Evolutionary conservation across 2,888 invertebrate species (phyloP).

Genomic region (Nomada hirtipes): DNA sequence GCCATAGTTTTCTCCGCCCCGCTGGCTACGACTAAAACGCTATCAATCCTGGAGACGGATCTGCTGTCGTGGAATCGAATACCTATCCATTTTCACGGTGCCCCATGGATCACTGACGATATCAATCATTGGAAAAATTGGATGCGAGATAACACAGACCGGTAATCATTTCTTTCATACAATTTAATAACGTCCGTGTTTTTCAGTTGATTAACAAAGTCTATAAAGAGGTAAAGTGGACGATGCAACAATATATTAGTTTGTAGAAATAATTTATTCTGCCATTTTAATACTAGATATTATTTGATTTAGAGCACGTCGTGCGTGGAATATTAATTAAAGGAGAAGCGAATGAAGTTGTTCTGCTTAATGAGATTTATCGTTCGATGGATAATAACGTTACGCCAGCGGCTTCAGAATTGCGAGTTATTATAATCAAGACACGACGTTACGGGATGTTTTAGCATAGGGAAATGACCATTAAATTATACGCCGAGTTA

Average conservation of each 20-base stretch:
- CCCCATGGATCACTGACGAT: slow-evolving; percentile 5
- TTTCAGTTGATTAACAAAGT: no score
- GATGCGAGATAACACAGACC: no score
- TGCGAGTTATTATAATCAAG: slow-evolving; percentile 4
- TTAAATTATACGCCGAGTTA: no score
- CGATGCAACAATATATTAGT: neutral
- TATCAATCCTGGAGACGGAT: slow-evolving; percentile 49
- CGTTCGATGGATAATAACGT: neutral
- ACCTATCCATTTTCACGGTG: neutral
- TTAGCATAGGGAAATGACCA: neutral
- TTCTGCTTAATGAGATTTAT: neutral
- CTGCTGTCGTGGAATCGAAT: slow-evolving; percentile 1
- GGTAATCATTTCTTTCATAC: no score
- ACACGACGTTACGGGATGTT: slow-evolving; percentile 21
- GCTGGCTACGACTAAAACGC: slow-evolving; percentile 59
- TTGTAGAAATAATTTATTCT: neutral
- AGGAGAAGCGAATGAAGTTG: neutral
- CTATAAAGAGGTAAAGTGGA: no score
- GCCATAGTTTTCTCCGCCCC: slow-evolving; percentile 70
- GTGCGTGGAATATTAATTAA: neutral
- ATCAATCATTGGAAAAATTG: neutral
- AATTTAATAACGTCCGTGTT: no score
- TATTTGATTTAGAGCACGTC: neutral
- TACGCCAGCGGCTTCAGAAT: neutral
- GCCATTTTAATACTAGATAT: neutral